Evolutionary conservation across 53 echinoderm and acorn worm species (phyloP), one percentile per base, ranked within the genome.

Genomic region (Actinopyga echinites): DNA sequence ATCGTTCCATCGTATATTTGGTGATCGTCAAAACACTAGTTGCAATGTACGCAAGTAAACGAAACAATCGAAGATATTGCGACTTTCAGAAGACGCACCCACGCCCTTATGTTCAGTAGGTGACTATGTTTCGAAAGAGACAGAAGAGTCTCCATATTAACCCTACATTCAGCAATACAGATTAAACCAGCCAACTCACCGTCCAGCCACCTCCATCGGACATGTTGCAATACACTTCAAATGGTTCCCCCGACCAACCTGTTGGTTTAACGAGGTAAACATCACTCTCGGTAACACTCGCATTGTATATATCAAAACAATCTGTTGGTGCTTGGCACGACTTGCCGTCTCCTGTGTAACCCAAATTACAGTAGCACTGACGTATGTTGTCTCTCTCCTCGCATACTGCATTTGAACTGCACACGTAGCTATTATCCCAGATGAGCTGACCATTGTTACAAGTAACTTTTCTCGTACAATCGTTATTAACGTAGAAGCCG

Each of bases 331-430:
- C 11, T 6, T 7, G 26, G 21, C 77, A 77, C 1, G 31, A 10
- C 10, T 55, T 4, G 15, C 77, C 77, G 26, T 77, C 56, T 53
- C 77, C 77, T 2, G 11, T 43, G 77, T 77, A 77, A 30, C 77
- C 77, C 11, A 4, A 2, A 23, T 30, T 54, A 19, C 77, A 77
- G 31, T 56, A 77, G 32, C 77, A 77, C n/a, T 24, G 19, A 11
- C 71, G 35, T 5, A 44, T 23, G 40, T 71, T 10, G 24, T 71
- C 42, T 40, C 40, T 6, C 6, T 40, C 43, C 2, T 71, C 45
- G 40, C 71, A 71, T 6, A n/a, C 42, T 40, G 42, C 71, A 71
- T 71, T 37, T 21, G 71, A 24, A 44, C 45, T 71, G 28, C 71
- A 71, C 20, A 7, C 7, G 44, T 71, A 71, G 9, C 13, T 21